A percentile compares a stretch with the other conserved stretches of the same genome.
phyloP scores from a whole-genome alignment of 2,888 invertebrate genomes.

The Erebia ligea region DNA sequence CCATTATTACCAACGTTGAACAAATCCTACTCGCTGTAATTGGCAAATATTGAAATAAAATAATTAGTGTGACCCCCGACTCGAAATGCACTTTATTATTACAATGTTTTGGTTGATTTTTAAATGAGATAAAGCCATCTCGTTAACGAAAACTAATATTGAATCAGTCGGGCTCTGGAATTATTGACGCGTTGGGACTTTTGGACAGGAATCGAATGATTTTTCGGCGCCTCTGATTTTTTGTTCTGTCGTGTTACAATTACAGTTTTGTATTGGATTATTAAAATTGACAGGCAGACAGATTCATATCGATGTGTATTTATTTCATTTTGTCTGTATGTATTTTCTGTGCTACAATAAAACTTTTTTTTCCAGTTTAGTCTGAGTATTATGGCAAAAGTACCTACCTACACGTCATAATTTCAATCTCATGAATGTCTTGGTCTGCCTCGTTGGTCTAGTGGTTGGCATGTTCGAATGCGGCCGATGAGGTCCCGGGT shows the following conservation, averaged over 20 bases:
- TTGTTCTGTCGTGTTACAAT: conserved; percentile 27
- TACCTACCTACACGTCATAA: too few species aligned
- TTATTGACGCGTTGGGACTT: conserved; percentile 73
- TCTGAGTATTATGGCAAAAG: too few species aligned
- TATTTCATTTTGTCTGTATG: too few species aligned
- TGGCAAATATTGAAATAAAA: conserved; percentile 70
- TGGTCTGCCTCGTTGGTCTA: too few species aligned
- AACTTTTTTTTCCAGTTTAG: too few species aligned
- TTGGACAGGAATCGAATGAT: conserved; percentile 62
- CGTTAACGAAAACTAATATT: conserved; percentile 74
- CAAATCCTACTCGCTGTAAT: conserved; percentile 58
- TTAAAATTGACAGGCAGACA: neutral
- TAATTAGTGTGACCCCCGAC: conserved; percentile 53
- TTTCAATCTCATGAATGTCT: too few species aligned
- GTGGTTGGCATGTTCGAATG: too few species aligned
- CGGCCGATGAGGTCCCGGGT: too few species aligned
- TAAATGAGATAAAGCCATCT: conserved; percentile 49
- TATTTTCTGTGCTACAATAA: too few species aligned
- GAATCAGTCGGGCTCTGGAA: conserved; percentile 57
- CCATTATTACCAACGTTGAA: conserved; percentile 48
- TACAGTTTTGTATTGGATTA: conserved; percentile 18
- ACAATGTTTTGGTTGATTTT: conserved; percentile 38
- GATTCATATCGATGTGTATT: too few species aligned
- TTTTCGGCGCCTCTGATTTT: conserved; percentile 39
- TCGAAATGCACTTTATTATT: conserved; percentile 41